Base-by-base conservation (phyloP, 2,113 vertebrate genomes). In the Helogale parvula region DNA sequence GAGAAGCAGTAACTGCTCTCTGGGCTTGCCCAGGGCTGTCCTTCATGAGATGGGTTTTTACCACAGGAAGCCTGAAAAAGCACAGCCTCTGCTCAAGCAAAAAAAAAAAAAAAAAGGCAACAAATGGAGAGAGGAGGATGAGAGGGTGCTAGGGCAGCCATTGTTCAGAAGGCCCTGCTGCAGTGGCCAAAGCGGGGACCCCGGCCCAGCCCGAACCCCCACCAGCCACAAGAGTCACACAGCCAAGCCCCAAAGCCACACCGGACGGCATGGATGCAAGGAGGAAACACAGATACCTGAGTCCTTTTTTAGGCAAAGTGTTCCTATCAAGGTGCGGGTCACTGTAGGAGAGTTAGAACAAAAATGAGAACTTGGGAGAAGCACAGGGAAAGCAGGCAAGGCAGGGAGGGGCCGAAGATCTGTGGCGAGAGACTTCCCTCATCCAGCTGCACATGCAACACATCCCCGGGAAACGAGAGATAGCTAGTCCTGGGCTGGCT, bases 291-390 rank as follows among this genome's bases (percentile, higher is more conserved):
- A 98, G 98, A 99, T 99, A 99, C 99, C 99, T 99, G 99, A 99
- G 99, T 99, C 99, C 99, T 98, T 99, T 99, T 98, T 99, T 99
- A 99, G 99, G 99, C 99, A 99, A 99, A 99, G 99, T 99, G 99
- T 99, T 99, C 99, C 99, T 99, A 99, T 99, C 99, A 99, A 99
- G 99, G 98, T 99, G 99, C 97, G 99, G 99, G 98, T 99, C 99
- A 97, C 99, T 99, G 99, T 98, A 98, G 99, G 99, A 98, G 98
- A 99, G 98, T 99, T 98, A 99, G 99, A 99, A 99, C 99, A 99
- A 98, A 99, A 99, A 98, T 99, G 99, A 99, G 99, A 99, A 99
- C 99, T 99, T 99, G 98, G 99, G 98, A 99, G 98, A 97, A 98
- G 98, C 97, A 97, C 96, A 98, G 97, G 52, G 86, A 95, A 66